Base-by-base conservation (phyloP, 2,797 vertebrate species). In the Galaxias olidus region DNA sequence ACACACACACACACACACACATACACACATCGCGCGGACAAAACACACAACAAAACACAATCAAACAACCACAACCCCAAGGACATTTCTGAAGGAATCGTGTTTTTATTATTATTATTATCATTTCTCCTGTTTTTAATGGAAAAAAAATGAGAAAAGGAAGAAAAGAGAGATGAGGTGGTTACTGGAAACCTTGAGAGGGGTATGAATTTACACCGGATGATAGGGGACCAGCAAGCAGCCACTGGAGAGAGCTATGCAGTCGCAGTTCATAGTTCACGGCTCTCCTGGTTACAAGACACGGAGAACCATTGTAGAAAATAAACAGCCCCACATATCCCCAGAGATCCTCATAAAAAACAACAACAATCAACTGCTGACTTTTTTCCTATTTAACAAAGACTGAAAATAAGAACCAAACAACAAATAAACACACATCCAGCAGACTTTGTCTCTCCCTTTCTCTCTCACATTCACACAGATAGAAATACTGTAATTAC, bases 51-150 rank as follows among this genome's bases (percentile, higher is more conserved):
- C 30, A 61, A 12, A 47, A 15, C 13, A 64, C 3, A 19, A 40
- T 52, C 40, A 15, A 56, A 61, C 40, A 53, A 12, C 57, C 42
- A 43, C 49, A 59, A 55, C 70, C 48, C 66, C 60, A 74, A 69
- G 47, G 48, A 76, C 57, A 82, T 65, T 72, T 73, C 62, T 71
- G 61, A 76, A 40, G 66, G 71, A 74, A 61, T 72, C 30, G 30
- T 30, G 30, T 30, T 30, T 30, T 30, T 75, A 78, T 81, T 70
- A 76, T 81, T 85, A 86, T 89, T 87, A 84, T 81, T 85, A 86
- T 89, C 87, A 84, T 86, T 81, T 89, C 78, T 86, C 79, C 85
- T 87, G 72, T 74, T 89, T 90, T 88, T 87, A 89, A 90, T 88
- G 84, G 76, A 88, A 90, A 87, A 66, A 86, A 67, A 87, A 85